Base-by-base conservation (phyloP, 35 echinoderm and acorn worm genomes). In the Patiria miniata region DNA sequence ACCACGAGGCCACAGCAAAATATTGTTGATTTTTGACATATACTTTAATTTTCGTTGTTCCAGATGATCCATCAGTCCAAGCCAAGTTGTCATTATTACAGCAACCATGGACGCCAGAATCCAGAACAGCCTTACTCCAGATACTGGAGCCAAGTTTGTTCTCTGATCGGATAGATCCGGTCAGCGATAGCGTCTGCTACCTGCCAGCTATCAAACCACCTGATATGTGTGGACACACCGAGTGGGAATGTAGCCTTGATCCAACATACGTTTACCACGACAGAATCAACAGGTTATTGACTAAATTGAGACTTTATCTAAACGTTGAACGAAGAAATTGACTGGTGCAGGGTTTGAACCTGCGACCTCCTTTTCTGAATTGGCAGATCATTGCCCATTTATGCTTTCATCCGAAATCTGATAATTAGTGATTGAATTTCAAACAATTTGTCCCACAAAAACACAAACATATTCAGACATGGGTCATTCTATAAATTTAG, bases 161-260 rank as follows among this genome's bases (percentile, higher is more conserved):
- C 34, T 68, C 40, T 68, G 36, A 78, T 40, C 39, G 68, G 21
- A 22, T 92, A 2, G 86, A 73, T 58, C 51, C 83, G 15, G 42
- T 57, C 1, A 92, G 90, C 69, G 90, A 92, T 40, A 92, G 90
- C 40, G 1, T 6, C 2, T 92, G 90, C 53, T 23, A 77, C 17
- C 52, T 92, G 4, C 65, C 65, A 6, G 14, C 65, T 28, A 23
- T 73, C 8, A 73, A 32, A 32, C 65, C 65, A 68, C 84, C 84
- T 73, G 77, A 92, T 19, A 68, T 92, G 30, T 51, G 78, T 52
- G 26, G 58, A n/a, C n/a, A 92, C 34, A 34, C 81, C 30, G 51
- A 53, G 36, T 92, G 90, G 90, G 83, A 86, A 5, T 92, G 90
- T 56, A 92, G 78, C 28, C 78, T 87, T 51, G 81, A 83, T 68